phyloP scores from a whole-genome alignment of 2,113 vertebrate genomes.

The Mustela nigripes region DNA sequence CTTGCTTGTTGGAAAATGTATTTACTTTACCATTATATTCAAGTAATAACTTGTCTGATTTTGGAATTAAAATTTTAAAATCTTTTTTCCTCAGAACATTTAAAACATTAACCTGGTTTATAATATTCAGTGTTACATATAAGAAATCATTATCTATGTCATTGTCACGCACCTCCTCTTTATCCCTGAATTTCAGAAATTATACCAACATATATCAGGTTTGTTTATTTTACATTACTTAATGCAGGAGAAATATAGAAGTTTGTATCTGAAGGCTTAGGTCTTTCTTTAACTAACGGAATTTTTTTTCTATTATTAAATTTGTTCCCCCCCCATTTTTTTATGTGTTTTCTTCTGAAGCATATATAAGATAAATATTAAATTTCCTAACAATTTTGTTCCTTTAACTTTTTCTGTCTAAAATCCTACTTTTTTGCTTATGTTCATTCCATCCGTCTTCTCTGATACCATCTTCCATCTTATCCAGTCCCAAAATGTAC shows the following conservation, averaged over 20 bases:
- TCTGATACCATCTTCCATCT: neutral
- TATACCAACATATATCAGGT: neutral
- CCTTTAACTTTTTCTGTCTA: neutral
- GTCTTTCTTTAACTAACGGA: neutral
- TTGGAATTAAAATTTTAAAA: neutral
- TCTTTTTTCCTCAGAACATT: neutral
- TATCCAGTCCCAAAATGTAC: neutral
- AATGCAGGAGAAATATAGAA: neutral
- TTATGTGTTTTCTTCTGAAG: neutral
- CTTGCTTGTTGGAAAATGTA: neutral
- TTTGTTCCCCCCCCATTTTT: neutral
- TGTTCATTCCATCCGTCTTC: neutral
- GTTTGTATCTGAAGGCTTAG: neutral
- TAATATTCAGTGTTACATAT: neutral
- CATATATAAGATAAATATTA: neutral
- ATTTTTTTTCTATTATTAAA: slow-evolving; percentile 8
- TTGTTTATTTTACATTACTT: neutral
- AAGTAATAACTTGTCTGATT: neutral
- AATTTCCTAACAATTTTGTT: neutral
- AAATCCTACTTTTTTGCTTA: neutral
- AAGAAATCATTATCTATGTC: neutral
- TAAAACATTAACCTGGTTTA: neutral
- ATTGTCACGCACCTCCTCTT: neutral
- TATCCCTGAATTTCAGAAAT: neutral
- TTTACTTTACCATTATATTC: neutral